A percentile compares a stretch with the other conserved stretches of the same genome.
These are phyloP conservation scores for Azemiops feae DNA, from an alignment of 2,113 vertebrate genomes.

Conservation along the genomic window DNA sequence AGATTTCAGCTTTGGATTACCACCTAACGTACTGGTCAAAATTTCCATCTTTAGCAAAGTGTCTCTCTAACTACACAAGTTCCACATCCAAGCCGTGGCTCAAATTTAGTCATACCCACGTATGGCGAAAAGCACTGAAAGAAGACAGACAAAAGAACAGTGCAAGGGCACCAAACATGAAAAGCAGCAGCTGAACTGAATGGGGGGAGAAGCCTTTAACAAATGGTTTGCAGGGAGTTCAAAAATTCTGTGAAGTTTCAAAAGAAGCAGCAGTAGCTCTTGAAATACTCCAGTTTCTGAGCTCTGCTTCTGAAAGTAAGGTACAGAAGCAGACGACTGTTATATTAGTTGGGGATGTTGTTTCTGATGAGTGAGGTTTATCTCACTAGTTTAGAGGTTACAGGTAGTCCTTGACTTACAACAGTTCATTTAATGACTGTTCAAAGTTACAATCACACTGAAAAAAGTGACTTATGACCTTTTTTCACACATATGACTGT, in stretches of 20 bases:
- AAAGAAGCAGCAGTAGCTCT: not conserved
- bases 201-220: not conserved
- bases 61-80: not conserved
- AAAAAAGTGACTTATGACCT: not conserved
- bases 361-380: not conserved
- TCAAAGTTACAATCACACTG: not conserved
- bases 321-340: conserved; percentile 16
- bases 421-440: not conserved
- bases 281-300: not conserved
- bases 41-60: not conserved
- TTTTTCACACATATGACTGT: not conserved
- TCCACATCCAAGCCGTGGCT: not conserved
- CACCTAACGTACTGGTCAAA: not conserved
- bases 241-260: conserved; percentile 11
- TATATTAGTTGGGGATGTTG: not conserved
- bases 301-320: not conserved
- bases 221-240: not conserved
- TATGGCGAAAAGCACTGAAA: not conserved
- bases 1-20: not conserved
- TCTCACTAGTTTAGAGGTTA: not conserved
- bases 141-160: not conserved
- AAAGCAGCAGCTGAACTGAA: not conserved
- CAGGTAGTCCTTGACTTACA: not conserved
- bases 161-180: not conserved
- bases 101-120: not conserved